Base-by-base conservation (phyloP, 2,888 invertebrate species). In the Synanthedon vespiformis region DNA sequence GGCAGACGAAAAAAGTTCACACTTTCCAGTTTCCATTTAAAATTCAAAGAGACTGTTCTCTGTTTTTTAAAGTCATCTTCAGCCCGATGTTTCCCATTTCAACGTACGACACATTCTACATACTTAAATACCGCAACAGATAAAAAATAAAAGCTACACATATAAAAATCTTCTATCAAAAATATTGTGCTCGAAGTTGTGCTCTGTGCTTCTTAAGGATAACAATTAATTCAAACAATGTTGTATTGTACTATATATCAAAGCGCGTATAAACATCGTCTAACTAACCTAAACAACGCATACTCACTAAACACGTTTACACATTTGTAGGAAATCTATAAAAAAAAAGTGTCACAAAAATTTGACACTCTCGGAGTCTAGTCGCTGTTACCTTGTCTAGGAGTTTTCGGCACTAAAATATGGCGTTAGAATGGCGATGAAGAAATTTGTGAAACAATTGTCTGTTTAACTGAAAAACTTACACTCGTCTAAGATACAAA, bases 331-430 rank as follows among this genome's bases (percentile, higher is more conserved):
- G 44, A 44, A 44, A 44, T 44, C 12, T 44, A 13, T 44, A 56
- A 58, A 59, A 61, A 66, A 71, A 73, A 69, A 55, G 72, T 71
- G 70, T 72, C 72, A 55, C 54, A 72, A 73, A 74, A 75, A 73
- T 79, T 80, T 80, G 79, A 79, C 79, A 80, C 78, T 68, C 70
- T 63, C 62, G 68, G 70, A 64, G n/a, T 14, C 44, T 44, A 44
- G 44, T 44, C 40, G 52, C 54, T 52, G 56, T 54, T 51, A 47
- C 10, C 47, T 16, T 12, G 51, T 40, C 41, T 16, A 40, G 40
- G 48, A 52, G 12, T 48, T 52, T 52, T 44, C 44, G 44, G 44
- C 44, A 44, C 44, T 44, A 44, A 44, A 44, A 44, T 44, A 14
- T 14, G 44, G 13, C 44, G 14, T 44, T 44, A 14, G 6, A 34